Conservation (phyloP, 2,113 vertebrate genomes). For the Phycodurus eques region DNA sequence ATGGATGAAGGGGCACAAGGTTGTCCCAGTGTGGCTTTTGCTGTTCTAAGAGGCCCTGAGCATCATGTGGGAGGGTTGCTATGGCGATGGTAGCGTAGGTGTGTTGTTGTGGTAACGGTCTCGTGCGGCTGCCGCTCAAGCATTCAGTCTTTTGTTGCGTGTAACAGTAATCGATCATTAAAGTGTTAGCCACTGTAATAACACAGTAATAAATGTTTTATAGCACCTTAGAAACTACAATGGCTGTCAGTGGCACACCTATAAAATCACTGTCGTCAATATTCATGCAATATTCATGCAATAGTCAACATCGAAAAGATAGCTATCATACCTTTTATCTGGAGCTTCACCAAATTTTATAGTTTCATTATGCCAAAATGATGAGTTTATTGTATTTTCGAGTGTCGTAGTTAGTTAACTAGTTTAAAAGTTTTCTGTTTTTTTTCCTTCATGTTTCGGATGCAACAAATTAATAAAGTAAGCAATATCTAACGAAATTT, state of each 20-base stretch:
- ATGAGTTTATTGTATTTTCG: no score
- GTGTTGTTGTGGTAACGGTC: conserved; percentile 56
- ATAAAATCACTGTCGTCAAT: not conserved
- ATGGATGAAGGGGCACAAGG: conserved; percentile 22
- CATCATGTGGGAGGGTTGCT: conserved; percentile 62
- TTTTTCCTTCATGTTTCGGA: no score
- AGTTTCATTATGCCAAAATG: no score
- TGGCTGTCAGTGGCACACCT: not conserved
- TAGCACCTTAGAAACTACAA: not conserved
- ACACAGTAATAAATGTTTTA: not conserved
- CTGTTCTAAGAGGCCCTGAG: conserved; percentile 36
- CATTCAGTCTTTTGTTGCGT: conserved; percentile 9
- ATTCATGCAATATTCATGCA: no score
- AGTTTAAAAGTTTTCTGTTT: no score
- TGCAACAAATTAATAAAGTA: no score
- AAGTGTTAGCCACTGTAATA: not conserved
- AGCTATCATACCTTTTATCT: no score
- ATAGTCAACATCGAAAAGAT: no score
- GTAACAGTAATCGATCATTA: not conserved
- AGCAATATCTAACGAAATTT: not conserved
- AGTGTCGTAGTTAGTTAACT: no score
- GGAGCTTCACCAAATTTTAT: no score
- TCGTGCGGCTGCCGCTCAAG: conserved; percentile 32
- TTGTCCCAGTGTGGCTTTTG: conserved; percentile 38
- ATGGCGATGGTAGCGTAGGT: conserved; percentile 59